Evolutionary conservation across 1,140 invertebrate genomes (phyloP), one percentile per base, ranked within the genome.

Genomic region (Drosophila suzukii): DNA sequence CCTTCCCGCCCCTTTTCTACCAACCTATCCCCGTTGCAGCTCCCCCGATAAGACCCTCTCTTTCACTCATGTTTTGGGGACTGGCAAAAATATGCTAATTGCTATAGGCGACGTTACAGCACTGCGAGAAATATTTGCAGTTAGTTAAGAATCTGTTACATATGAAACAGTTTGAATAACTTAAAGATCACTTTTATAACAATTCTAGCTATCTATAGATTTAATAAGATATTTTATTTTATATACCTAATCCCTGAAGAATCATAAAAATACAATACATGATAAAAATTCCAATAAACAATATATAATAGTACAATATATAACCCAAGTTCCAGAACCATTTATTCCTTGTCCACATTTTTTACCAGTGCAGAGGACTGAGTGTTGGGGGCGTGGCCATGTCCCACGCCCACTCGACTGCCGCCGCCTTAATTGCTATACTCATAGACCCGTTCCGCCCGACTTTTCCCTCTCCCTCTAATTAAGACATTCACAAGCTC

Each of bases 401-500:
- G 44, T 43, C 30, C 72, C 61, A 67, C 65, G 65, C 75, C 59
- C 70, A 58, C 65, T 50, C 41, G 46, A 24, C 62, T 63, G 60
- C 65, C 78, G 81, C 72, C 75, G 83, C 79, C 79, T 82, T 86
- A 88, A 86, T 86, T 88, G 82, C 83, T 76, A 79, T 74, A 79
- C 82, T 88, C 82, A 83, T 46, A 61, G 61, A 72, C 57, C 79
- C 71, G 41, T 27, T 61, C 27, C 36, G 34, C 38, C 32, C 32
- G 4, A 17, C 58, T 36, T 17, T 46, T 30, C 51, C 46, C 50
- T 34, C 74, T 58, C 75, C 32, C 63, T 58, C 84, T 89, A 89
- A 89, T 89, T 89, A 89, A 89, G 84, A 81, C 84, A 89, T 89
- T 89, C 84, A 78, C 65, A 41, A 68, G 74, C 74, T 89, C 78